Percentiles rank a stretch among this genome's conserved stretches.
Evolutionary conservation across 2,888 invertebrate species (phyloP).

Genomic region (Monopis laevigella): DNA sequence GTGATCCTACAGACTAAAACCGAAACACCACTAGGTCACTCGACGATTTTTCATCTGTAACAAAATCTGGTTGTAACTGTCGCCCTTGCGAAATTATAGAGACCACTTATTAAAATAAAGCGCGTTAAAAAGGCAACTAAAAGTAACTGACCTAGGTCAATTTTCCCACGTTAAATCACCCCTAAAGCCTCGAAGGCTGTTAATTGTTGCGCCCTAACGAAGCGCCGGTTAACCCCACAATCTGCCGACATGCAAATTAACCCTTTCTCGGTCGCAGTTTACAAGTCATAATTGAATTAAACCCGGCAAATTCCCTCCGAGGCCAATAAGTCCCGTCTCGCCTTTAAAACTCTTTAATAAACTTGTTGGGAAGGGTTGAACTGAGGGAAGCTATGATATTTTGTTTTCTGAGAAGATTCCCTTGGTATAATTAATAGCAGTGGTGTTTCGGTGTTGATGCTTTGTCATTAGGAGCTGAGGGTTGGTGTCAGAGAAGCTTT

Average conservation of each 20-base stretch:
- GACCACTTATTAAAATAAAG: no score
- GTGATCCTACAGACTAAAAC: no score
- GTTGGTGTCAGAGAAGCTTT: constrained; percentile 23
- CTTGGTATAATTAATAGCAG: constrained; percentile 47
- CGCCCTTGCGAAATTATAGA: no score
- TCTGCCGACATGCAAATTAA: constrained; percentile 62
- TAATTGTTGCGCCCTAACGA: constrained; percentile 63
- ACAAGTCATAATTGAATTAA: constrained; percentile 63
- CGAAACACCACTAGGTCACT: no score
- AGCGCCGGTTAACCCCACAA: constrained; percentile 60
- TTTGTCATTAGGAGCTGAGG: constrained; percentile 50
- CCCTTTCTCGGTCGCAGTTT: constrained; percentile 59
- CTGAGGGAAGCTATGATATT: constrained; percentile 39
- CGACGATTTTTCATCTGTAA: no score
- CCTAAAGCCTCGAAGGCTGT: constrained; percentile 28
- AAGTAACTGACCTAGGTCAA: constrained; percentile 57
- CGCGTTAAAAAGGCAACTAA: no score
- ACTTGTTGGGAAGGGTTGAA: constrained; percentile 39
- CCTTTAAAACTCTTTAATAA: constrained; percentile 32
- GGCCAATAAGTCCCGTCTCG: constrained; percentile 17
- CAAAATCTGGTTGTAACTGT: no score
- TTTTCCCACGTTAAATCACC: constrained; percentile 44
- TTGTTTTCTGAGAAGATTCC: constrained; percentile 53
- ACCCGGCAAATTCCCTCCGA: constrained; percentile 17
- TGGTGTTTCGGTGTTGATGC: constrained; percentile 30